phyloP scores from a whole-genome alignment of 2,888 invertebrate species.

The Trissolcus japonicus region DNA sequence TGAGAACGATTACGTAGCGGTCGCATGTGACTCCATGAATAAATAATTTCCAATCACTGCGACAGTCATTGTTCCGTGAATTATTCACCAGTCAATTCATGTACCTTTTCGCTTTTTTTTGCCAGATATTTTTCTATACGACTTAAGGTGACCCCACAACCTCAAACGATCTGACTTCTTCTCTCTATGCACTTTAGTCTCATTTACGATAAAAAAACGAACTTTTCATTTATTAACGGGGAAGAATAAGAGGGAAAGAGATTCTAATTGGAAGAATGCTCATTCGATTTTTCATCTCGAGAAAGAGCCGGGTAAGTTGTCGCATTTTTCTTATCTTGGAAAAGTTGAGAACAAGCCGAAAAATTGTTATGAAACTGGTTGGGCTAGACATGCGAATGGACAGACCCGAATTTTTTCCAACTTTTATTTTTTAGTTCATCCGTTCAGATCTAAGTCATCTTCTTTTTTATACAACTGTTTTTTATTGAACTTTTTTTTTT shows the following conservation, averaged over 20 bases:
- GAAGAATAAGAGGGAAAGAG: too few relatives aligned
- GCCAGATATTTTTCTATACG: constrained; percentile 8
- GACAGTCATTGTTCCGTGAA: constrained; percentile 60
- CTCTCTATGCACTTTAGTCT: too few relatives aligned
- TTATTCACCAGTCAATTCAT: constrained; percentile 57
- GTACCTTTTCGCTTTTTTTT: constrained; percentile 43
- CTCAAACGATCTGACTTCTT: not conserved
- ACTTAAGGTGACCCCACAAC: constrained; percentile 11
- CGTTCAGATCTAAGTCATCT: too few relatives aligned
- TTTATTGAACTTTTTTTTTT: too few relatives aligned
- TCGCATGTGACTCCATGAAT: constrained; percentile 61
- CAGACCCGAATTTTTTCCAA: too few relatives aligned
- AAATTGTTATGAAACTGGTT: too few relatives aligned
- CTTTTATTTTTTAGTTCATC: too few relatives aligned
- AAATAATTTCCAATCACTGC: constrained; percentile 62
- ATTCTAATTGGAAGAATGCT: constrained; percentile 7
- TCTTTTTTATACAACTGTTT: too few relatives aligned
- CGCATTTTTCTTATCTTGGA: constrained; percentile 47
- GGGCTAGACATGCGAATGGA: too few relatives aligned
- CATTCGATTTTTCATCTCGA: constrained; percentile 14
- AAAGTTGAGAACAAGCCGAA: constrained; percentile 10
- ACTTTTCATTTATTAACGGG: too few relatives aligned
- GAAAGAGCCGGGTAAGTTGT: constrained; percentile 7
- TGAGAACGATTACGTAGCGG: constrained; percentile 57
- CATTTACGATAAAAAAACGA: too few relatives aligned